phyloP scores from a whole-genome alignment of 1,140 invertebrate genomes.

The Drosophila guanche region DNA sequence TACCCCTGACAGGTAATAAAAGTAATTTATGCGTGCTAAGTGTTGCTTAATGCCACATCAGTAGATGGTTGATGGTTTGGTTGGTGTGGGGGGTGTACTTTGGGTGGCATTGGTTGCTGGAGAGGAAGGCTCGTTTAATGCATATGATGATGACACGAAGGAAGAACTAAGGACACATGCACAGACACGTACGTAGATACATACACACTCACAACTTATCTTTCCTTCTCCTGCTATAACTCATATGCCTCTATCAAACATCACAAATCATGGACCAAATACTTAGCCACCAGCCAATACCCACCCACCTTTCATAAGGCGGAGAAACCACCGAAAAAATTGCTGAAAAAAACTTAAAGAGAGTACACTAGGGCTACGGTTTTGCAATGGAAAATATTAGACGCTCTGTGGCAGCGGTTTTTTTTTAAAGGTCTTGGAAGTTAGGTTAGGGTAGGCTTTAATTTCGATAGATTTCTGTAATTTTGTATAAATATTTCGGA shows the following conservation, averaged over 20 bases:
- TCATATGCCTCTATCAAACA: conserved; percentile 79
- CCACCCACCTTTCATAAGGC: neutral
- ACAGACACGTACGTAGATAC: conserved; percentile 32
- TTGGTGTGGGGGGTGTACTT: neutral
- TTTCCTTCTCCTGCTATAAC: conserved; percentile 67
- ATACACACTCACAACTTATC: conserved; percentile 17
- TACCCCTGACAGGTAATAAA: conserved; percentile 83
- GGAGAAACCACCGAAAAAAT: conserved; percentile 1
- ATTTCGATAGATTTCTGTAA: too few relatives aligned
- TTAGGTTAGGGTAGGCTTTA: too few relatives aligned
- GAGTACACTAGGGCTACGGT: too few relatives aligned
- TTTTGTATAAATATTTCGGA: too few relatives aligned
- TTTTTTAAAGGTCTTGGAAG: too few relatives aligned
- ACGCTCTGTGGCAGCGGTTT: too few relatives aligned
- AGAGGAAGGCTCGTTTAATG: conserved; percentile 64
- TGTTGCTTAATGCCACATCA: conserved; percentile 73
- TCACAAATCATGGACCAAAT: conserved; percentile 69
- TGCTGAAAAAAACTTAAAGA: neutral
- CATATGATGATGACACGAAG: conserved; percentile 73
- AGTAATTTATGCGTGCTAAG: conserved; percentile 82
- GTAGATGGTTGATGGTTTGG: conserved; percentile 26
- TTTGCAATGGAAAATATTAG: too few relatives aligned
- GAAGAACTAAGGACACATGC: conserved; percentile 29
- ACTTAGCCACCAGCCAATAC: conserved; percentile 13
- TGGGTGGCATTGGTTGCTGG: conserved; percentile 17